phyloP scores from a whole-genome alignment of 2,888 invertebrate species.

The Gastrophysa polygoni region DNA sequence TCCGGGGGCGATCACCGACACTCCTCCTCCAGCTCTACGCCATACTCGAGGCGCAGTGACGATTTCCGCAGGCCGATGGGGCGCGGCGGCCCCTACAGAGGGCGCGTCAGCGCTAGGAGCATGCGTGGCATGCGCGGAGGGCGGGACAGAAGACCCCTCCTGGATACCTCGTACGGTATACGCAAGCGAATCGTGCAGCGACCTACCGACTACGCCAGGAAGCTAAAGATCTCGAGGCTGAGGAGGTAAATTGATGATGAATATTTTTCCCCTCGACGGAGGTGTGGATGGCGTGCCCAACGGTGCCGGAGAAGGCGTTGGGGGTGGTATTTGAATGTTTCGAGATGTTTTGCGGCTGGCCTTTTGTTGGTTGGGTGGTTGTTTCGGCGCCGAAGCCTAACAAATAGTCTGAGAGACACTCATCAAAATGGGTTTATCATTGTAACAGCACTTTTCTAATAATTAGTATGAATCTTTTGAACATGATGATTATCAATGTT shows the following conservation, averaged over 20 bases:
- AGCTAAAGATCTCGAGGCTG: conserved; percentile 56
- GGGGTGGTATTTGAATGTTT: not conserved
- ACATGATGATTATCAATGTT: too few relatives aligned
- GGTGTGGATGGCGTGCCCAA: too few relatives aligned
- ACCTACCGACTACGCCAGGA: conserved; percentile 55
- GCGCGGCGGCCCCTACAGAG: conserved; percentile 53
- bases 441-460: too few relatives aligned
- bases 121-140: conserved; percentile 58
- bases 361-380: too few relatives aligned
- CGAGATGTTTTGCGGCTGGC: not conserved
- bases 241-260: conserved; percentile 57
- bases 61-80: conserved; percentile 56
- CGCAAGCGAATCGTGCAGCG: conserved; percentile 60
- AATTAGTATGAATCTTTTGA: too few relatives aligned
- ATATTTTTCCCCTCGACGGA: conserved; percentile 33
- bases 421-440: too few relatives aligned
- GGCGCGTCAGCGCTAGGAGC: conserved; percentile 58
- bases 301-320: too few relatives aligned
- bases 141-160: conserved; percentile 63
- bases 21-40: conserved; percentile 57
- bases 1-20: too few relatives aligned
- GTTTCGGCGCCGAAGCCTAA: too few relatives aligned
- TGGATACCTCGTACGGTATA: conserved; percentile 64
- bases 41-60: conserved; percentile 50
- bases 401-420: too few relatives aligned